phyloP scores from a whole-genome alignment of 2,888 invertebrate species.

The Noctua fimbriata region DNA sequence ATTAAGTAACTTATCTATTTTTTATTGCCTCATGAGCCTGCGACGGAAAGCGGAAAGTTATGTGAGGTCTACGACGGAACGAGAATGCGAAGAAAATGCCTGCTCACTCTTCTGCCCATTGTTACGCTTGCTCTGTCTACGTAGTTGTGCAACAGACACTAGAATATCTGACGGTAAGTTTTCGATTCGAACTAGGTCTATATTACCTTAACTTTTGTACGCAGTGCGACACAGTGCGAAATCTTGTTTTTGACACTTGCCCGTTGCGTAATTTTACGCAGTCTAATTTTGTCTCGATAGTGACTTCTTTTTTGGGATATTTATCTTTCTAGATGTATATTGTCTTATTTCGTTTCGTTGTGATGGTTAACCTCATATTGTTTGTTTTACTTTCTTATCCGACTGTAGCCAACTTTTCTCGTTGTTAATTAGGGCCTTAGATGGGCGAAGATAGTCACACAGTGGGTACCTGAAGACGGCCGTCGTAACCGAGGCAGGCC shows the following conservation, averaged over 20 bases:
- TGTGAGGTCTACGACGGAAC: not conserved
- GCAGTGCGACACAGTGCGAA: constrained; percentile 44
- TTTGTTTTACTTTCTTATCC: not conserved
- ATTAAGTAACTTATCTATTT: not conserved
- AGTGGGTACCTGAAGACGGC: no score
- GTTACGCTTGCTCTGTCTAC: not conserved
- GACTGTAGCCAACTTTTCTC: not conserved
- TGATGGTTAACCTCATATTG: not conserved
- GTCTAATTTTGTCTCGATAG: not conserved
- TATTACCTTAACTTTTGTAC: constrained; percentile 18
- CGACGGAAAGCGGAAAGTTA: not conserved
- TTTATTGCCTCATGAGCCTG: not conserved
- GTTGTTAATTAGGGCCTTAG: no score
- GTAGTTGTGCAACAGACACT: not conserved
- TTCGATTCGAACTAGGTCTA: not conserved
- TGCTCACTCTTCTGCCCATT: not conserved
- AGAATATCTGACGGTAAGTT: not conserved
- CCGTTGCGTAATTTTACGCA: constrained; percentile 35
- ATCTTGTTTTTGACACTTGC: constrained; percentile 18
- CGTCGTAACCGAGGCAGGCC: no score
- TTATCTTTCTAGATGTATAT: not conserved
- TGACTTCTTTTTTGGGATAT: not conserved
- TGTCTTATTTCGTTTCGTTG: not conserved
- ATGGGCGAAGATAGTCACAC: no score
- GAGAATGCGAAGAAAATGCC: not conserved